Conservation (phyloP, 2,888 invertebrate species). For the Eustalomyia histrio region DNA sequence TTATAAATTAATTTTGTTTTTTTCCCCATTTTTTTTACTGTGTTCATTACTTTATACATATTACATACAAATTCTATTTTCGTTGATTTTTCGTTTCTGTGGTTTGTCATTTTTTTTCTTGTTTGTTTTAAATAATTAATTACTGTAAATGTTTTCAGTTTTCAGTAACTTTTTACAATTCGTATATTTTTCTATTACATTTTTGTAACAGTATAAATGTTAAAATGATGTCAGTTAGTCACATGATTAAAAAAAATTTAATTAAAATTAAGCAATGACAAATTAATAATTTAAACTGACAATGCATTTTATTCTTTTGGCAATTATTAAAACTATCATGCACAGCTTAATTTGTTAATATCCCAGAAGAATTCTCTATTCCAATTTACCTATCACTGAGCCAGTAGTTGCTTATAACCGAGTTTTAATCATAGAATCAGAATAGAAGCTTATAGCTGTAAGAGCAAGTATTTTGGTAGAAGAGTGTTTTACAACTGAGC, state of each 20-base stretch:
- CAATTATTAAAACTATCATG: too few species aligned
- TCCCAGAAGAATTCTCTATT: too few species aligned
- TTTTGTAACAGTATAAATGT: neutral
- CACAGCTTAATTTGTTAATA: too few species aligned
- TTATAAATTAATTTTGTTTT: neutral
- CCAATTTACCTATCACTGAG: too few species aligned
- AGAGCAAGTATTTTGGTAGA: too few species aligned
- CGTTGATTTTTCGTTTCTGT: conserved; percentile 1
- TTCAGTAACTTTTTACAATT: neutral
- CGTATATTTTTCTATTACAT: neutral
- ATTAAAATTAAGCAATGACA: neutral
- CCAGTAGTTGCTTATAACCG: too few species aligned
- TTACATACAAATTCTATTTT: neutral
- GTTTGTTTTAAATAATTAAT: conserved; percentile 3
- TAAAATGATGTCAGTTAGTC: neutral
- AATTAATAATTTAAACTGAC: neutral
- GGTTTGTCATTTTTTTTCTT: neutral
- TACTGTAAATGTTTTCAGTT: neutral
- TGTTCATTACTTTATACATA: neutral
- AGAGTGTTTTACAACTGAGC: too few species aligned
- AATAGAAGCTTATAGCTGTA: too few species aligned
- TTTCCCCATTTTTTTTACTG: neutral
- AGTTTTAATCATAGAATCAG: too few species aligned
- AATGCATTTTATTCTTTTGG: too few species aligned
- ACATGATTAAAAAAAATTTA: neutral